Base-by-base conservation (phyloP, 2,888 invertebrate genomes). In the Diogma glabrata region DNA sequence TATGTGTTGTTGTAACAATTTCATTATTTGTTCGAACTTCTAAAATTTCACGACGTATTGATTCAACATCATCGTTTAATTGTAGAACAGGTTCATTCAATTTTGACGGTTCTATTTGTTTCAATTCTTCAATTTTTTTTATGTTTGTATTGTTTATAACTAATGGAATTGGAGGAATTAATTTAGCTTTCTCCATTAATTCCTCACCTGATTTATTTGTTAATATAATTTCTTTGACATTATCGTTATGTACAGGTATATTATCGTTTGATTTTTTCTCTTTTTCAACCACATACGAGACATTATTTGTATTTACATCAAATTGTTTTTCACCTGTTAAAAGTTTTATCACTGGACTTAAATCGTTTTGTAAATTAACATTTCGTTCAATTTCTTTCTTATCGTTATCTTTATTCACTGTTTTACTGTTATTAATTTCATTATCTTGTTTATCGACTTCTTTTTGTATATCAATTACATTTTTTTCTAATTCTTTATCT, bases 391-490 rank as follows among this genome's bases (percentile, higher is more conserved):
- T 36, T n/a, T n/a, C n/a, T n/a, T 53, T 43, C 55, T 54, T 47
- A 57, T 52, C 4, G 20, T 53, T 40, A 52, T 70, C 70, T 61
- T 72, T 71, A 0, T 71, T 72, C 61, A 61, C 57, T 59, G 67
- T 68, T 45, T 72, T 72, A 1, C 71, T 43, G 10, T 26, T 47
- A 8, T 48, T 33, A 12, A 50, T 24, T 24, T 64, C 64, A 40
- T 65, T 61, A 56, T 64, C 67, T 53, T 69, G 65, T 53, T 70
- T 69, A 0, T 64, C 56, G 64, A 74, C 45, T 63, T 71, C 60
- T 63, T 72, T 60, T 54, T 67, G 60, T 57, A 74, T 60, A 70
- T 77, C 64, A 64, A 74, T 61, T 3, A 69, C 65, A 12, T 65
- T 66, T 36, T 64, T 62, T 40, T 65, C 65, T n/a, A 67, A 53